Evolutionary conservation across 2,888 invertebrate genomes (phyloP), one percentile per base, ranked within the genome.

Genomic region (Melanargia galathea): DNA sequence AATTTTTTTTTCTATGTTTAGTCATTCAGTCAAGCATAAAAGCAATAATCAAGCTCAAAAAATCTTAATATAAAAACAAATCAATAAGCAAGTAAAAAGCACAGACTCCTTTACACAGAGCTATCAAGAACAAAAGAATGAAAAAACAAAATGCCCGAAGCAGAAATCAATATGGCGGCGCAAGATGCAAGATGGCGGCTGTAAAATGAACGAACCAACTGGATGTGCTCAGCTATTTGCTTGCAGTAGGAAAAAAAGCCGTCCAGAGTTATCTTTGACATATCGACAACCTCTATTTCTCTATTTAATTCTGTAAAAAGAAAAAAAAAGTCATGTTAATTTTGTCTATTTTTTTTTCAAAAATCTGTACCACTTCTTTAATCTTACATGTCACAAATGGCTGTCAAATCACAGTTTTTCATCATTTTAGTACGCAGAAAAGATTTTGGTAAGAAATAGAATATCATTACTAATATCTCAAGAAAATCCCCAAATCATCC

Each of bases 191-290:
- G 71, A 84, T 83, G 83, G 82, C 79, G 76, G 74, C 78, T 75
- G 75, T 62, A 64, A 74, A 79, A 71, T 79, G 80, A 83, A 92
- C 92, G 81, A 90, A 92, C 92, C 92, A 92, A 84, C 80, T 92
- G 92, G 80, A 92, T 90, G 81, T 92, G 92, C 67, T 92, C 92
- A 75, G 92, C 92, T 78, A 92, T 90, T 86, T 90, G 90, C 87
- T 92, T 92, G 91, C 92, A 92, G 90, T 92, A 92, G 75, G 90
- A 89, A 86, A 88, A 91, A 87, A 92, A 91, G 82, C 91, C 89
- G 84, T 92, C 92, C 87, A 92, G 78, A 73, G 86, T 89, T 77
- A 90, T 82, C 82, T 92, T 92, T 79, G 92, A 91, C 90, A 91
- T 90, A 78, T 79, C 70, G 77, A 77, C 83, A 82, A 82, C 82